These are phyloP conservation scores for Dastarcus helophoroides DNA, from an alignment of 2,888 invertebrate genomes.

Conservation along the genomic window DNA sequence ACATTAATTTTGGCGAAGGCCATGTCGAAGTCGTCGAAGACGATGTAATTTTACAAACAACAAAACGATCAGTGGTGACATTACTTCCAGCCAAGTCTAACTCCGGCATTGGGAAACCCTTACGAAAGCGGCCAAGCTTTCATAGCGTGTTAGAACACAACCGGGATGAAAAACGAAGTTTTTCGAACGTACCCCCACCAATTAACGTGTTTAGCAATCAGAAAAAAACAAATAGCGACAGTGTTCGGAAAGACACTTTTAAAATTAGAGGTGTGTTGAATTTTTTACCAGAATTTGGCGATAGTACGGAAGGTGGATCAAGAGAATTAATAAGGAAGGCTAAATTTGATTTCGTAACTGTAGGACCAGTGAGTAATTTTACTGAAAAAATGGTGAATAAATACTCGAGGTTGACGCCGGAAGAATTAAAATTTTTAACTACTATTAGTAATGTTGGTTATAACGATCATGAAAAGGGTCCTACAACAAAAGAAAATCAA, in stretches of 20 bases:
- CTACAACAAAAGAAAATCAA: slow-evolving; percentile 48
- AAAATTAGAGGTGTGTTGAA: slow-evolving; percentile 28
- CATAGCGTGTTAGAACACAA: slow-evolving; percentile 17
- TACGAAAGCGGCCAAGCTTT: slow-evolving; percentile 32
- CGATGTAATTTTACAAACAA: slow-evolving; percentile 27
- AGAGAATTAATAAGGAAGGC: slow-evolving; percentile 21
- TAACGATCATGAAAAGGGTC: slow-evolving; percentile 37
- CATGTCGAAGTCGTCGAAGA: slow-evolving; percentile 32
- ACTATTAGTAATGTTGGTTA: slow-evolving; percentile 47
- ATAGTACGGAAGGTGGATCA: slow-evolving; percentile 7
- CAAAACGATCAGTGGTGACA: slow-evolving; percentile 45
- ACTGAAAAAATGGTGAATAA: no score
- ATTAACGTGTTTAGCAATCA: slow-evolving; percentile 16
- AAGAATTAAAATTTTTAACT: slow-evolving; percentile 41
- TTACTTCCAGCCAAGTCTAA: slow-evolving; percentile 70
- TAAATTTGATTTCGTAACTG: no score
- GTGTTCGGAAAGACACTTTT: slow-evolving; percentile 21
- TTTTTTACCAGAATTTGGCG: slow-evolving; percentile 27
- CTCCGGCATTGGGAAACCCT: slow-evolving; percentile 59
- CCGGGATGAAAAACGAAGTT: slow-evolving; percentile 27
- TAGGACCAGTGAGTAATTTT: no score
- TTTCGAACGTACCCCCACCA: slow-evolving; percentile 10
- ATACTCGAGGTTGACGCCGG: slow-evolving; percentile 27
- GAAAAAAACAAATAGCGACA: slow-evolving; percentile 15
- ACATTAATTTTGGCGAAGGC: slow-evolving; percentile 25